phyloP scores from a whole-genome alignment of 2,113 vertebrate species.

The Rhabdomys dilectus region DNA sequence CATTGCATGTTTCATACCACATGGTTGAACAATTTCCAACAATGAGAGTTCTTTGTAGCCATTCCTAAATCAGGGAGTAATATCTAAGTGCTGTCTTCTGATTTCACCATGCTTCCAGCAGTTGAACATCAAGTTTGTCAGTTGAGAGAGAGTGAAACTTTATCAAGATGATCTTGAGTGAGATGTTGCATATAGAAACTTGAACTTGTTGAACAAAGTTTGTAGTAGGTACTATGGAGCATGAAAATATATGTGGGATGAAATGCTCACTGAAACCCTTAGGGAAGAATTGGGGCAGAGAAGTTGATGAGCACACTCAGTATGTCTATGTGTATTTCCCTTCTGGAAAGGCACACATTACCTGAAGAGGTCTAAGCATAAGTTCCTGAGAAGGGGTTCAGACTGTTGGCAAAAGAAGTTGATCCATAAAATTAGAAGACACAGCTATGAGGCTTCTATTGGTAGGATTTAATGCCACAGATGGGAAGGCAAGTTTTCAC shows the following conservation, averaged over 20 bases:
- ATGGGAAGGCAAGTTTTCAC: neutral
- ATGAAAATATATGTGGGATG: neutral
- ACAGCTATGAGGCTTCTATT: neutral
- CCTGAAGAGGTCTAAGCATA: neutral
- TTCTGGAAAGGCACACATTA: neutral
- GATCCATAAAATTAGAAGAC: neutral
- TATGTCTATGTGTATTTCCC: neutral
- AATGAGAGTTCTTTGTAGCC: neutral
- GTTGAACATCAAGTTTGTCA: neutral
- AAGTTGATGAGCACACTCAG: neutral
- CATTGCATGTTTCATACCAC: neutral
- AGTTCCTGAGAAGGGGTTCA: neutral
- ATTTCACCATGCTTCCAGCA: neutral
- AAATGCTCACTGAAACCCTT: neutral
- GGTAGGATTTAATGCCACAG: neutral
- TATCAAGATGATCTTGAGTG: neutral
- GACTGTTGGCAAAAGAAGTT: neutral
- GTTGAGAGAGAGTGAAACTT: neutral
- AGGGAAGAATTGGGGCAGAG: neutral
- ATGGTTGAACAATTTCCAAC: fast-evolving
- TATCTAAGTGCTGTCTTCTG: neutral
- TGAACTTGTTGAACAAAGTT: neutral
- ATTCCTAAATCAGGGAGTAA: neutral
- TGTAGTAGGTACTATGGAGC: neutral
- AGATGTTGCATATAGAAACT: neutral